Conservation (phyloP, 2,113 vertebrate species). For the Laterallus jamaicensis region DNA sequence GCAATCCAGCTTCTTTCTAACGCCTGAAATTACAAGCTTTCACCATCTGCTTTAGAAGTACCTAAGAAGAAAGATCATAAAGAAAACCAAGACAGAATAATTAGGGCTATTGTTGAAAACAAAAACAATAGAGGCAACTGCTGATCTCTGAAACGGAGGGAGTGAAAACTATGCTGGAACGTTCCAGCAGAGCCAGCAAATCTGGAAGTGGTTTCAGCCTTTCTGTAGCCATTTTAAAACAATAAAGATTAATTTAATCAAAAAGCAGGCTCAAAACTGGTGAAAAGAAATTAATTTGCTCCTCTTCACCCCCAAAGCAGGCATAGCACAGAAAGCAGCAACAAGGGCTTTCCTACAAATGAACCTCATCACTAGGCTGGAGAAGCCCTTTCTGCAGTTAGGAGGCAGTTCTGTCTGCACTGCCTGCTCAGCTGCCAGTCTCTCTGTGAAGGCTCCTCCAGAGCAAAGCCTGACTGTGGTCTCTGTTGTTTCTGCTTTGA, state of each 20-base stretch:
- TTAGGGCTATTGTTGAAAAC: background rate
- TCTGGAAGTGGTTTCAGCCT: background rate
- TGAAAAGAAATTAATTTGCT: background rate
- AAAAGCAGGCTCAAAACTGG: background rate
- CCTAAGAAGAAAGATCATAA: background rate
- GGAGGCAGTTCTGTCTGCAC: background rate
- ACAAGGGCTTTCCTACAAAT: background rate
- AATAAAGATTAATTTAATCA: background rate
- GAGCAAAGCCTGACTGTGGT: background rate
- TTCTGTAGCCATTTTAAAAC: background rate
- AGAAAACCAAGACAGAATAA: background rate
- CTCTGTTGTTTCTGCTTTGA: background rate
- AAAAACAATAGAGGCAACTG: background rate
- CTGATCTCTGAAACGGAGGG: background rate
- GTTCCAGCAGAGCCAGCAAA: background rate
- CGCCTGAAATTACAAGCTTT: slow-evolving; percentile 1
- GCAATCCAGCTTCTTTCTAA: background rate
- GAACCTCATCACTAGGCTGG: background rate
- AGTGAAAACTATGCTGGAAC: background rate
- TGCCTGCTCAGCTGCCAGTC: background rate
- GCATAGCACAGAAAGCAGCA: background rate
- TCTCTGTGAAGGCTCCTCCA: background rate
- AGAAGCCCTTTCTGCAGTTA: background rate
- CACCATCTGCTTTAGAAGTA: slow-evolving; percentile 3
- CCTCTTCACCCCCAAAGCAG: background rate